These are phyloP conservation scores for Coregonus clupeaformis DNA, from an alignment of 2,113 vertebrate genomes.

Conservation along the genomic window DNA sequence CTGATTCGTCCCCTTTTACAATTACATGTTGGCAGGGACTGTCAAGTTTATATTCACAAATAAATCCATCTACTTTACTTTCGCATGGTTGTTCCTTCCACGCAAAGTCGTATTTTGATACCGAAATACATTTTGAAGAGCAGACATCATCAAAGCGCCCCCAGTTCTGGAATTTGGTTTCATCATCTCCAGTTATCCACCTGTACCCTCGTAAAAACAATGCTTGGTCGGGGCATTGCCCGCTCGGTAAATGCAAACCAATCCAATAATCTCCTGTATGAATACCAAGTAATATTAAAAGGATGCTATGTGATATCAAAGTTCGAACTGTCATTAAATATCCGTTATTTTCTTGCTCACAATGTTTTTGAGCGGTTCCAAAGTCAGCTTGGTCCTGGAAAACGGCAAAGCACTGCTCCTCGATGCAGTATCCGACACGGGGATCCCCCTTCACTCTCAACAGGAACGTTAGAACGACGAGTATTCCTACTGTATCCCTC, in stretches of 20 bases:
- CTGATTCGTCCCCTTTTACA: neutral
- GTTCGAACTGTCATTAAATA: constrained; percentile 62
- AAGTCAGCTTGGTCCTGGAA: constrained; percentile 28
- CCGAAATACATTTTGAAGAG: constrained; percentile 32
- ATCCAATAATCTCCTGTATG: constrained; percentile 62
- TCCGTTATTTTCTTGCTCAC: constrained; percentile 10
- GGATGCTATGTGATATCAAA: neutral
- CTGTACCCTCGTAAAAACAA: constrained; percentile 36
- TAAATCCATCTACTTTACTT: constrained; percentile 15
- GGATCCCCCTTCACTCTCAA: constrained; percentile 8
- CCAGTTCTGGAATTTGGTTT: constrained; percentile 38
- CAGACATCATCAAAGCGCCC: neutral
- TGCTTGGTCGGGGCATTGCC: constrained; percentile 1
- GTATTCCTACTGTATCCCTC: constrained; percentile 34
- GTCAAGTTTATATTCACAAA: constrained; percentile 32
- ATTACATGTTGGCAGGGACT: constrained; percentile 1
- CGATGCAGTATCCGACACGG: constrained; percentile 46
- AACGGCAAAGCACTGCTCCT: constrained; percentile 49
- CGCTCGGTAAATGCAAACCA: constrained; percentile 45
- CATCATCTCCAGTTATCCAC: constrained; percentile 37
- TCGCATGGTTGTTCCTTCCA: constrained; percentile 35
- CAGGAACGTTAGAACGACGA: constrained; percentile 34
- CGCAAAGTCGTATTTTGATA: constrained; percentile 19
- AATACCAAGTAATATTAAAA: constrained; percentile 41
- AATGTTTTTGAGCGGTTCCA: constrained; percentile 32